A percentile compares a stretch with the other conserved stretches of the same genome.
Conservation (phyloP, 2,113 vertebrate species). For the Chlorodrepanis virens region DNA sequence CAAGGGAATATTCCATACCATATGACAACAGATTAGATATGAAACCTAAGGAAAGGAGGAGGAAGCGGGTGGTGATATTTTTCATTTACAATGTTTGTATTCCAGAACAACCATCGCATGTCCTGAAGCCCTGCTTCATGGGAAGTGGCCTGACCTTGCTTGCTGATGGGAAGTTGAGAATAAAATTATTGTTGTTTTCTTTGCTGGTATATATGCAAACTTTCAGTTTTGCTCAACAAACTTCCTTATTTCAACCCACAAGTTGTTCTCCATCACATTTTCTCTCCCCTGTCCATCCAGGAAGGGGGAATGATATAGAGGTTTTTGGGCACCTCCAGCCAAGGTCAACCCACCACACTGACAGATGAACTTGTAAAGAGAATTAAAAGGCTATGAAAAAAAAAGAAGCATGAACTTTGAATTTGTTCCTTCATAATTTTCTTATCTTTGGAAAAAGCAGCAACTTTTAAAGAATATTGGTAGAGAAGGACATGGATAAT, state of each 20-base stretch:
- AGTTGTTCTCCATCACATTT: background rate
- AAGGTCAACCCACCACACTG: background rate
- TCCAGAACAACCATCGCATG: accelerated
- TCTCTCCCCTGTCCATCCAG: accelerated
- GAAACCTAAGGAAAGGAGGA: background rate
- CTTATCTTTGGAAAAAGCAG: background rate
- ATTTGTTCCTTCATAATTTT: background rate
- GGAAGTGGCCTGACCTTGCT: background rate
- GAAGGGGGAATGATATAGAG: background rate
- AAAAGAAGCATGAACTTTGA: background rate
- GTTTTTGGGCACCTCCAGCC: background rate
- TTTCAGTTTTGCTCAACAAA: background rate
- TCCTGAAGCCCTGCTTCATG: background rate
- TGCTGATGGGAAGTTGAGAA: background rate
- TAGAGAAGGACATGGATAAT: background rate
- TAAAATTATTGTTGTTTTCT: background rate
- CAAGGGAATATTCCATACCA: background rate
- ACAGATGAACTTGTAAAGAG: background rate
- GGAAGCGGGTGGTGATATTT: accelerated
- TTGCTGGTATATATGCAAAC: background rate
- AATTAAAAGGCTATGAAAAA: background rate
- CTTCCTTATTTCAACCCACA: accelerated
- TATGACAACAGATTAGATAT: accelerated
- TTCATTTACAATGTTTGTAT: background rate
- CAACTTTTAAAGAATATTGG: background rate